phyloP scores from a whole-genome alignment of 2,113 vertebrate species.

The Elephantulus edwardii region DNA sequence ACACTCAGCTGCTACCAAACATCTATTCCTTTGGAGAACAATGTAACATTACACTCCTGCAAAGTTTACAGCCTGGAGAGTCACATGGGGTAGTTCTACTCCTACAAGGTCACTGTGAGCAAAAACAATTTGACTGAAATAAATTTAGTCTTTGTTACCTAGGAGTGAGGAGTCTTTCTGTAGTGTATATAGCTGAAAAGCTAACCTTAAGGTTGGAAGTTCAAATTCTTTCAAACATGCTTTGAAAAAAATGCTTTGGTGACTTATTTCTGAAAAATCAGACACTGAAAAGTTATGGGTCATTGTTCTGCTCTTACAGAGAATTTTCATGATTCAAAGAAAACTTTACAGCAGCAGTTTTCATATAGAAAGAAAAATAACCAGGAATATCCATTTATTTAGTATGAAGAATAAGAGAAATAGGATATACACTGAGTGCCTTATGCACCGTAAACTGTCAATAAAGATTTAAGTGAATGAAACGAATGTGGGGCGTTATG shows the following conservation, averaged over 20 bases:
- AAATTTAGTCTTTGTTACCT: background rate
- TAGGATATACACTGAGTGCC: too few relatives aligned
- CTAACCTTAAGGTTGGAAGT: background rate
- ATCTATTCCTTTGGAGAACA: background rate
- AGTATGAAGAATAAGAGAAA: background rate
- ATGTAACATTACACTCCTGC: background rate
- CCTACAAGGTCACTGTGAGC: background rate
- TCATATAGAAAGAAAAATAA: background rate
- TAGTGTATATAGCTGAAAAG: background rate
- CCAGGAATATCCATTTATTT: background rate
- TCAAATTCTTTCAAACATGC: background rate
- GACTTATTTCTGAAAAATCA: background rate
- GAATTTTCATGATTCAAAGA: background rate
- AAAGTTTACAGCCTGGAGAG: background rate
- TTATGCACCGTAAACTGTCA: background rate
- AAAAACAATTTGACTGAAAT: background rate
- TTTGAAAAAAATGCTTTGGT: background rate
- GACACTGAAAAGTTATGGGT: background rate
- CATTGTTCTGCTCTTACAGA: background rate
- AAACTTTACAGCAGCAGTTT: background rate
- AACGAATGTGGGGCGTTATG: background rate
- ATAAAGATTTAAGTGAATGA: background rate
- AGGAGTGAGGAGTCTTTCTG: background rate
- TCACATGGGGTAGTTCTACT: background rate
- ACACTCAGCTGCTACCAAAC: background rate